Base-by-base conservation (phyloP, 2,797 vertebrate species). In the Crenichthys baileyi region DNA sequence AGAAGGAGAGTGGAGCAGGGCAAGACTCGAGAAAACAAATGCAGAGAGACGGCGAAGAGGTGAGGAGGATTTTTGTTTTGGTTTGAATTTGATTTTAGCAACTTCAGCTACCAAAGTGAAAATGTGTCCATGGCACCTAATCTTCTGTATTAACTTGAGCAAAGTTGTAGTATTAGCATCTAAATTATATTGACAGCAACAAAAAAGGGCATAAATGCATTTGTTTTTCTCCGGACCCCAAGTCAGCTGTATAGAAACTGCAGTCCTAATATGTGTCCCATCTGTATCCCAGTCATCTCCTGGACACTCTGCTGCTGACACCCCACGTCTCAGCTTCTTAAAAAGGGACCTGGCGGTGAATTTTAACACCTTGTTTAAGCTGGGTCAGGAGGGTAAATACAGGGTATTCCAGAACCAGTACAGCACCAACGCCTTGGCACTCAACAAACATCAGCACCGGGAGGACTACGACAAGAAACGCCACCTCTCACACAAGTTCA, bases 401-500 rank as follows among this genome's bases (percentile, higher is more conserved):
- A 95, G 98, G 0, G 97, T 97, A 72, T 99, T 99, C 92, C 98
- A 99, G 83, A 99, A 99, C 91, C 98, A 99, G 56, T 99, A 97
- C 91, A 98, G 97, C 92, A 98, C 97, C 87, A 99, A 99, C 80
- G 96, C 97, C 4, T 96, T 98, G 24, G 98, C 98, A 2, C 93
- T 99, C 87, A 99, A 99, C 94, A 99, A 99, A 83, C 98, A 99
- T 88, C 98, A 99, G 92, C 98, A 99, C 93, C 96, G 98, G 15
- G 98, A 99, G 90, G 98, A 99, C 89, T 97, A 99, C 2, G 98
- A 99, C 94, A 99, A 99, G 93, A 96, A 97, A 36, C 91, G 98
- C n/a, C 98, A 99, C 90, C 97, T 99, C 74, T 97, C 98, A 0
- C 98, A 99, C 92, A 99, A 99, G 85, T 99, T 99, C 95, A 99